Conservation (phyloP, 1,140 invertebrate species). For the Choristoneura fumiferana region DNA sequence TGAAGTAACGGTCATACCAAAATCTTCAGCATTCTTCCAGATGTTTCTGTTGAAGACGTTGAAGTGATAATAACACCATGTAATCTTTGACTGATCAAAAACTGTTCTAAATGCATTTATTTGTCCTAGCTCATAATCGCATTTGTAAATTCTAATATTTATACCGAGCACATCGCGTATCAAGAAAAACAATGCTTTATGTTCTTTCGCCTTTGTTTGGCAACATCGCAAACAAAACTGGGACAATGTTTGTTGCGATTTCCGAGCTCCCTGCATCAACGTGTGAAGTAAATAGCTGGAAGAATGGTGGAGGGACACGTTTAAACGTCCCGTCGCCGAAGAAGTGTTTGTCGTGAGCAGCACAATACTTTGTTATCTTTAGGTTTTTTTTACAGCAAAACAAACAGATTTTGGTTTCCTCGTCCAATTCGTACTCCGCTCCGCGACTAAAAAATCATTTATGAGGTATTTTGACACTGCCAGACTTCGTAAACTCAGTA, state of each 20-base stretch:
- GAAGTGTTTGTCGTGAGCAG: not conserved
- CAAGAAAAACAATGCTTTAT: not conserved
- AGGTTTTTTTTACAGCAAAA: not conserved
- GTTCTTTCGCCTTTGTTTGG: not conserved
- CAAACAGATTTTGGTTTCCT: not conserved
- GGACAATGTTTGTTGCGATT: not conserved
- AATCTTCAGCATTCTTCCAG: not conserved
- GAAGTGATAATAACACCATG: not conserved
- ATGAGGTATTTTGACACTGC: not conserved
- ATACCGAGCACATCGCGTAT: not conserved
- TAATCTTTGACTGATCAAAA: not conserved
- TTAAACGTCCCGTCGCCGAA: not conserved
- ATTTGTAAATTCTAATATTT: not conserved
- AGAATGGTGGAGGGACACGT: constrained; percentile 2
- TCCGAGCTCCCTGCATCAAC: not conserved
- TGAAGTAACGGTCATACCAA: not conserved
- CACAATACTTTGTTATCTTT: not conserved
- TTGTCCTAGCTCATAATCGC: not conserved
- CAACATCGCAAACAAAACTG: not conserved
- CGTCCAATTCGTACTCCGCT: not conserved
- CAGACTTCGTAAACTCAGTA: not conserved
- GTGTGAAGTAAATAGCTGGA: not conserved
- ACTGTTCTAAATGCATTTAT: not conserved
- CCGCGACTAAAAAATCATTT: not conserved
- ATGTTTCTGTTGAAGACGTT: constrained; percentile 5